Conservation (phyloP, 2,797 vertebrate species). For the Leuciscus waleckii region DNA sequence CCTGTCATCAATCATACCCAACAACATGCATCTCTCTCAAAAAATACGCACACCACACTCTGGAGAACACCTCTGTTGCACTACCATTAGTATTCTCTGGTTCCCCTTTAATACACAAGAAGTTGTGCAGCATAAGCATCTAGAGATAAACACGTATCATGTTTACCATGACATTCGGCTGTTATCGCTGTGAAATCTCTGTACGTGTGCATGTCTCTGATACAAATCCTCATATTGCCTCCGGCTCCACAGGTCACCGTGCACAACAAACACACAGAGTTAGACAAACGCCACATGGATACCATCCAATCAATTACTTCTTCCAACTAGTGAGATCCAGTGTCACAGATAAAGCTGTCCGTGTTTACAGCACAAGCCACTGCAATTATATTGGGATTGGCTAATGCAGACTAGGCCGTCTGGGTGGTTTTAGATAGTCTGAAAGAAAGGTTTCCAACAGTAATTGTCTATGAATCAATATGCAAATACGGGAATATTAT, state of each 20-base stretch:
- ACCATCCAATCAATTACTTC: constrained; percentile 45
- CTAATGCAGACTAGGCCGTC: constrained; percentile 8
- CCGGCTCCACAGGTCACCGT: constrained; percentile 19
- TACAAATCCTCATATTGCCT: constrained; percentile 53
- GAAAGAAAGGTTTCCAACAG: constrained; percentile 6
- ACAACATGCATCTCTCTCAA: constrained; percentile 32
- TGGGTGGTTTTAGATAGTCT: constrained; percentile 35
- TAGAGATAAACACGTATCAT: constrained; percentile 57
- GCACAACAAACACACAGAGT: constrained; percentile 24
- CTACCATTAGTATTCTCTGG: constrained; percentile 55
- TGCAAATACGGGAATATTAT: constrained; percentile 28
- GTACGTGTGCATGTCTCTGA: constrained; percentile 46
- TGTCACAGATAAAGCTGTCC: constrained; percentile 35
- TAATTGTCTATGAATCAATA: constrained; percentile 32
- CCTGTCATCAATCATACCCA: constrained; percentile 40
- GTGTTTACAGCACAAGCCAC: constrained; percentile 52
- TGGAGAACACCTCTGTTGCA: constrained; percentile 29
- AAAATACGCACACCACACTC: background rate
- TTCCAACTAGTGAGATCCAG: constrained; percentile 42
- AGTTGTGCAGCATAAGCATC: constrained; percentile 56
- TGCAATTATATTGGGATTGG: constrained; percentile 35
- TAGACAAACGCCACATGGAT: constrained; percentile 25
- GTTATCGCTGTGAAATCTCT: constrained; percentile 55
- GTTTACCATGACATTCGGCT: constrained; percentile 54
- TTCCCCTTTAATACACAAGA: constrained; percentile 49